Base-by-base conservation (phyloP, 2,797 vertebrate species). In the Tokudaia tokunoshimensis region DNA sequence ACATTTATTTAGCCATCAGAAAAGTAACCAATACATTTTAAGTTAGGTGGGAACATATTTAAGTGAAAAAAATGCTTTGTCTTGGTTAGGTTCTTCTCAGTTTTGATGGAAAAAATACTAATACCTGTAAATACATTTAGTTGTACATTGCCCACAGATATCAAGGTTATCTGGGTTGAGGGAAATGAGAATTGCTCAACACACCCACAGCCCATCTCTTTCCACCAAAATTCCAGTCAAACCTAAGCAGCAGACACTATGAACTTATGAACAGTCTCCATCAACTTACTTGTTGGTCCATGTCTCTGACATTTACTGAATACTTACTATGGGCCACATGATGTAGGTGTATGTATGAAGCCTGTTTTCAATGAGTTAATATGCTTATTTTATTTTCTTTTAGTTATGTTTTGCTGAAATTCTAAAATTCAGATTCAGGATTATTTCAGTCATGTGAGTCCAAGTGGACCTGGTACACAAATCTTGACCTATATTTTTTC, bases 1-100 rank as follows among this genome's bases (percentile, higher is more conserved):
- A 80, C 91, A 97, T 63, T 91, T 93, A 65, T 57, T 97, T 67
- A 94, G 67, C 57, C 72, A 17, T 67, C n/a, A 91, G 88, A 75
- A 86, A 82, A 78, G 9, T 52, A 79, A 67, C 17, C 6, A 79
- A 79, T 72, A 47, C 26, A n/a, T 59, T 86, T 89, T 72, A 94
- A 37, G 26, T 78, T 70, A 65, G 61, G 67, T 74, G 37, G 52
- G 26, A 57, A 59, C 15, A 86, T n/a, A 70, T 50, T 79, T 87
- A 92, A 78, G 17, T 50, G 57, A 3, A 65, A 95, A 95, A 63
- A 89, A 61, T 13, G 65, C 44, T 70, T 85, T 67, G 20, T 72
- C 4, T 65, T 82, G 41, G 74, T 92, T 59, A 75, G 22, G 3
- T 83, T 70, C 90, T 83, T 31, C 52, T 72, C 80, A 34, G 10